These are phyloP conservation scores for Eurystomus glaucurus DNA, from an alignment of 2,797 vertebrate genomes.

Conservation along the genomic window DNA sequence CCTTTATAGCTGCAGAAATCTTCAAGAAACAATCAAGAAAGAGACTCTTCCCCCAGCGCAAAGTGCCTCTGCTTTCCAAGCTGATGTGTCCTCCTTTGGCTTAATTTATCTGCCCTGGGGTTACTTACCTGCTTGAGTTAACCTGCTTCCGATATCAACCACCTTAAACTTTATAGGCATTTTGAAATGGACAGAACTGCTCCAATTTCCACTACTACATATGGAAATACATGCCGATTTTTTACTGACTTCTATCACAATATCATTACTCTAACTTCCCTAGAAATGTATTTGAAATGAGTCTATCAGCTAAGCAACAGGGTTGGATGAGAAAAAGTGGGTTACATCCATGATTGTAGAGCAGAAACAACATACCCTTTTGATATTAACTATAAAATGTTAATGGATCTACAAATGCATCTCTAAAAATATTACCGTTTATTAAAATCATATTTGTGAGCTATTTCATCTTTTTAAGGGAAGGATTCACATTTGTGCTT, in stretches of 20 bases:
- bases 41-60: background rate
- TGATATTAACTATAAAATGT: constrained; percentile 8
- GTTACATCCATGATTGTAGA: background rate
- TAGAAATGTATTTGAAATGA: background rate
- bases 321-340: background rate
- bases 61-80: background rate
- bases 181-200: background rate
- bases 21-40: background rate
- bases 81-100: accelerated
- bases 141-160: background rate
- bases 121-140: background rate
- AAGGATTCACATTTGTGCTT: constrained; percentile 33
- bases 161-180: background rate
- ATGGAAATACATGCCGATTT: background rate
- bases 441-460: constrained; percentile 50
- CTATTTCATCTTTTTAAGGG: constrained; percentile 51
- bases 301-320: background rate
- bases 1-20: background rate
- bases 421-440: constrained; percentile 23
- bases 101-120: background rate
- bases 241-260: background rate
- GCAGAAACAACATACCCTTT: background rate
- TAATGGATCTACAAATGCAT: constrained; percentile 24
- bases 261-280: background rate
- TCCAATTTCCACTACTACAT: background rate